Percentiles rank a stretch among this genome's conserved stretches.
Evolutionary conservation across 1,140 invertebrate species (phyloP).

Genomic region (Drosophila sp.): DNA sequence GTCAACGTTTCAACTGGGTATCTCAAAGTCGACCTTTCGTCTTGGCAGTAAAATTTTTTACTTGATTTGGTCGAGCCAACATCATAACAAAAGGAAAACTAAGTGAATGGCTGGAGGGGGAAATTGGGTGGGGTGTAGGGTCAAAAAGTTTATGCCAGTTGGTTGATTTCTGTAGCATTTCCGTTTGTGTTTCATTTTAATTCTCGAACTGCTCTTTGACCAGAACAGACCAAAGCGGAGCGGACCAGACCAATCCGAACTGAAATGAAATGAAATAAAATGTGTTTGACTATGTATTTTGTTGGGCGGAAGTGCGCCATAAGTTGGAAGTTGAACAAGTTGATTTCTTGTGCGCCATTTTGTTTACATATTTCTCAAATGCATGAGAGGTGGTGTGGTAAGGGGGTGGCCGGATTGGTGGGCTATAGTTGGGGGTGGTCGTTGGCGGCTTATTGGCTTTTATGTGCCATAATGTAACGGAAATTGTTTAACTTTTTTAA

Average conservation of each 20-base stretch:
- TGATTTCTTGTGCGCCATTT: constrained; percentile 76
- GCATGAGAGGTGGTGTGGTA: background rate
- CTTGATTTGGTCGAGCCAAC: constrained; percentile 53
- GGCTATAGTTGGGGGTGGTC: background rate
- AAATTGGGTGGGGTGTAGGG: constrained; percentile 22
- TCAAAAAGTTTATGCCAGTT: constrained; percentile 71
- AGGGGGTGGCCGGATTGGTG: background rate
- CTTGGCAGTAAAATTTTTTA: constrained; percentile 40
- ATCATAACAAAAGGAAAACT: constrained; percentile 38
- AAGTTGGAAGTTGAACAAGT: constrained; percentile 42
- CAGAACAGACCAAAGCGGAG: constrained; percentile 32
- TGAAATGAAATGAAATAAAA: constrained; percentile 75
- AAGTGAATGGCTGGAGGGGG: constrained; percentile 12
- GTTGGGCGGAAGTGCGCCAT: constrained; percentile 75
- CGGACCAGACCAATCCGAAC: constrained; percentile 19
- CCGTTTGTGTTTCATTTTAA: constrained; percentile 78
- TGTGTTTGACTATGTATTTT: constrained; percentile 68
- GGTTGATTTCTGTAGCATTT: constrained; percentile 80
- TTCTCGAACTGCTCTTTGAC: constrained; percentile 72
- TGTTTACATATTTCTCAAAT: constrained; percentile 63
- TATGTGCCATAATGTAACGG: constrained; percentile 78
- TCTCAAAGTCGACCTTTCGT: constrained; percentile 30
- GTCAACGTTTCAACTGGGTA: constrained; percentile 11
- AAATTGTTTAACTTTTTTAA: constrained; percentile 77
- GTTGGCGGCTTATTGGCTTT: constrained; percentile 63